Evolutionary conservation across 2,113 vertebrate genomes (phyloP).

Genomic region (Phylloscopus trochilus): DNA sequence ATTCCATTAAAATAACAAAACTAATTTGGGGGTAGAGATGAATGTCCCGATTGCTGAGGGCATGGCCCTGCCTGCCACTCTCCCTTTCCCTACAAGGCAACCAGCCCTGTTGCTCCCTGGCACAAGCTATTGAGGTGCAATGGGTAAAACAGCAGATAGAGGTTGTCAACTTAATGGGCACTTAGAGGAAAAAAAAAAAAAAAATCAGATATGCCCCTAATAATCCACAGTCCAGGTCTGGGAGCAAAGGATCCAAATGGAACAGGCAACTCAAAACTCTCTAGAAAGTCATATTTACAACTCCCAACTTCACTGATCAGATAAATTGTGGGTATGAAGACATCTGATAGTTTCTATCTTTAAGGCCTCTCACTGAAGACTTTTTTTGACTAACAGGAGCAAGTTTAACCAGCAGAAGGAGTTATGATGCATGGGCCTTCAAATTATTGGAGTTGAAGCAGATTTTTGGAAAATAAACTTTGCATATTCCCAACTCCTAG

Average conservation of each 20-base stretch:
- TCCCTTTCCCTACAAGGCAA: neutral
- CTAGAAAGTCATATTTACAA: accelerated
- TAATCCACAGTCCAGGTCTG: neutral
- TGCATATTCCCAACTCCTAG: neutral
- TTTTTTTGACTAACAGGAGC: neutral
- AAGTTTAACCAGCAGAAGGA: neutral
- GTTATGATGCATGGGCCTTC: neutral
- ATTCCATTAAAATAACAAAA: constrained; percentile 7
- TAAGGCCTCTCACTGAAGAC: neutral
- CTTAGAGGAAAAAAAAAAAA: neutral
- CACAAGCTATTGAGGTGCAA: neutral
- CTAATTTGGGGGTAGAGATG: neutral
- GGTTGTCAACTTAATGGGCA: neutral
- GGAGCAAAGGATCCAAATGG: neutral
- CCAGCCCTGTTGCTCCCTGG: neutral
- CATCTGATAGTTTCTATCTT: neutral
- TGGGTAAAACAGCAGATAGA: neutral
- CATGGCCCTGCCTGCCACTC: neutral
- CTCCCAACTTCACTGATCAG: neutral
- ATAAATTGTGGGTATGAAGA: neutral
- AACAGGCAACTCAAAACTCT: neutral
- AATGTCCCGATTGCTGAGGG: neutral
- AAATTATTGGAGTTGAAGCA: neutral
- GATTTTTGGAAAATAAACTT: neutral
- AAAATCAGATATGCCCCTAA: neutral